Conservation (phyloP, 23 tunicate genomes). For the Phallusia fumigata region DNA sequence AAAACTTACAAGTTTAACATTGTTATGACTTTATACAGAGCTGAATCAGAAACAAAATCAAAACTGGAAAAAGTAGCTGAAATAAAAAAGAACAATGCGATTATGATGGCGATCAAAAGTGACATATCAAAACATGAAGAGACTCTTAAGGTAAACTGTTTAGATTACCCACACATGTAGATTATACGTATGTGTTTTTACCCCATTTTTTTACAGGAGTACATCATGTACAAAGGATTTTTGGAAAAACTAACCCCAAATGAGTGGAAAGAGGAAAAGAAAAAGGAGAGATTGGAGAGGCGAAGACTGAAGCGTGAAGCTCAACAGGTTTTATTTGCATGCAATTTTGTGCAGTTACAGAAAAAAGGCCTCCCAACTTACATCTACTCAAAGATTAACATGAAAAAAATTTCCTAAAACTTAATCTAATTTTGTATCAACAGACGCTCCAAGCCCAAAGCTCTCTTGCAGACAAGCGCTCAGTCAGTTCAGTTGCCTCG, state of each 20-base stretch:
- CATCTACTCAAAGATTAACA: no score
- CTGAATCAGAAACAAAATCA: conserved; percentile 89
- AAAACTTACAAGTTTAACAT: not conserved
- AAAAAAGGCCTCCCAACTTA: no score
- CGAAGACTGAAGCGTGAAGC: conserved; percentile 54
- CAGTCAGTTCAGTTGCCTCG: not conserved
- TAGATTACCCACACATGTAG: not conserved
- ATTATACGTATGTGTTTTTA: not conserved
- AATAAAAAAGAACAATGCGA: conserved; percentile 81
- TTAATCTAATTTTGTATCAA: not conserved
- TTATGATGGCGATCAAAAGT: conserved; percentile 86
- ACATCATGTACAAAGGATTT: conserved; percentile 83
- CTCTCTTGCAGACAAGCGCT: conserved; percentile 1
- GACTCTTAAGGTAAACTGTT: conserved; percentile 54
- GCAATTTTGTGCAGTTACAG: not conserved
- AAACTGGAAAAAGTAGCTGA: conserved; percentile 95
- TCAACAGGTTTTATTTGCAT: not conserved
- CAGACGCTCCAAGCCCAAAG: not conserved
- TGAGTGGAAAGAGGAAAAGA: conserved; percentile 82
- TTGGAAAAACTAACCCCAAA: conserved; percentile 79
- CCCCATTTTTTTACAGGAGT: conserved; percentile 58
- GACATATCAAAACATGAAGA: conserved; percentile 97
- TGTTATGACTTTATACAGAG: conserved; percentile 29
- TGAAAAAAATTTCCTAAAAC: not conserved
- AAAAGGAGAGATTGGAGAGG: conserved; percentile 41